Base-by-base conservation (phyloP, 2,797 vertebrate species). In the Pangasius macronema region DNA sequence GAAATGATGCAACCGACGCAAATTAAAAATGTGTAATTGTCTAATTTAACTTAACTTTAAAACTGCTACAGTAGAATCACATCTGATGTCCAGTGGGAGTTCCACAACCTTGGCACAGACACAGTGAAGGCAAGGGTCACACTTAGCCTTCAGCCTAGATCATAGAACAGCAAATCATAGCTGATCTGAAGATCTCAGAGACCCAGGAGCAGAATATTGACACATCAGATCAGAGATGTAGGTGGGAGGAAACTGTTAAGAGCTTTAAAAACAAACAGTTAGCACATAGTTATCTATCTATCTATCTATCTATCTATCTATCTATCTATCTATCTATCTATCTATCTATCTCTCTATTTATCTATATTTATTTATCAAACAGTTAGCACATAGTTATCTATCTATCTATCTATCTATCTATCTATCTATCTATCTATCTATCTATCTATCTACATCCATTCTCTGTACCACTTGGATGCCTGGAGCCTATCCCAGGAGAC, bases 301-400 rank as follows among this genome's bases (percentile, higher is more conserved):
- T 68, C 67, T 33, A 36, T 36, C 65, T 36, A 36, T 68, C 65
- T 36, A 30, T 65, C 61, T 30, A 65, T 65, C 61, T 30, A 30
- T 65, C 27, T 65, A 65, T 65, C 61, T 65, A 65, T 65, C 61
- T 65, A 65, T 65, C 27, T 65, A 65, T 65, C 61, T 65, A 65
- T 65, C 61, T 65, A 65, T 46, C 42, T 46, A 46, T 46, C 42
- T 46, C 6, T 46, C 5, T 46, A 36, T 42, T 6, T 42, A 42
- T 42, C 42, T 42, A 0, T n/a, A n/a, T n/a, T n/a, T n/a, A n/a
- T n/a, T n/a, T n/a, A n/a, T n/a, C 24, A 10, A 63, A 63, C 46
- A 49, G 46, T 49, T 7, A 42, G 42, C 42, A 42, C 6, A 42
- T 7, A 42, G 6, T 7, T 42, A 42, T 49, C 46, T 49, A 36